Percentiles rank a stretch among this genome's conserved stretches.
phyloP scores from a whole-genome alignment of 2,797 vertebrate genomes.

The Capromys pilorides region DNA sequence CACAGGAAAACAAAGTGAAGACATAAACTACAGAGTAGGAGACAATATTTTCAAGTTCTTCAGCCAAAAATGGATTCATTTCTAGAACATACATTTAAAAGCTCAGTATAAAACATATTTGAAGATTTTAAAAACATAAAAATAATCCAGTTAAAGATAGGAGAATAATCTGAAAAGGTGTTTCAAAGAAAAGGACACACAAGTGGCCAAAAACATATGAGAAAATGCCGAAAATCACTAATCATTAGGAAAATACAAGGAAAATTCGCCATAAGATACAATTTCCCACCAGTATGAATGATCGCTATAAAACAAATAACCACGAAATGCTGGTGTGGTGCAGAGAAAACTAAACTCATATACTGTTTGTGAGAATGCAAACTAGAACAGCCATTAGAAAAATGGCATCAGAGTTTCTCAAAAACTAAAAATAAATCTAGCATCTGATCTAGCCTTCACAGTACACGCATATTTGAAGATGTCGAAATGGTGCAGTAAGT shows the following conservation, averaged over 20 bases:
- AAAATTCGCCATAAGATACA: too few species aligned
- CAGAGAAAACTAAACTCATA: not conserved
- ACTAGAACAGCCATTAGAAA: not conserved
- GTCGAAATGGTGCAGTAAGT: not conserved
- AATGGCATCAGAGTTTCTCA: not conserved
- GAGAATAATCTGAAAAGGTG: not conserved
- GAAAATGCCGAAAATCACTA: not conserved
- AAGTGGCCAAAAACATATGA: not conserved
- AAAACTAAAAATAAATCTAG: not conserved
- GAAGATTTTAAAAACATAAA: not conserved
- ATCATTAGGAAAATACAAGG: not conserved
- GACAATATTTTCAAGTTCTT: not conserved
- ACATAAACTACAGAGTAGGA: not conserved
- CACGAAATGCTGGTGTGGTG: not conserved
- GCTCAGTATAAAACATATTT: not conserved
- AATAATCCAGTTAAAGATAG: not conserved
- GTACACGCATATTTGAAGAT: not conserved
- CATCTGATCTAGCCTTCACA: not conserved
- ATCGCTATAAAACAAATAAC: too few species aligned
- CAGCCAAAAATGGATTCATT: not conserved
- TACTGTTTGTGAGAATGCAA: not conserved
- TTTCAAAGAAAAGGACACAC: not conserved
- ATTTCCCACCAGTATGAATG: not conserved
- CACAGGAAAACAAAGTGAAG: not conserved
- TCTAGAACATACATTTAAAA: not conserved